Conservation (phyloP, 2,888 invertebrate species). For the Endomychus coccineus region DNA sequence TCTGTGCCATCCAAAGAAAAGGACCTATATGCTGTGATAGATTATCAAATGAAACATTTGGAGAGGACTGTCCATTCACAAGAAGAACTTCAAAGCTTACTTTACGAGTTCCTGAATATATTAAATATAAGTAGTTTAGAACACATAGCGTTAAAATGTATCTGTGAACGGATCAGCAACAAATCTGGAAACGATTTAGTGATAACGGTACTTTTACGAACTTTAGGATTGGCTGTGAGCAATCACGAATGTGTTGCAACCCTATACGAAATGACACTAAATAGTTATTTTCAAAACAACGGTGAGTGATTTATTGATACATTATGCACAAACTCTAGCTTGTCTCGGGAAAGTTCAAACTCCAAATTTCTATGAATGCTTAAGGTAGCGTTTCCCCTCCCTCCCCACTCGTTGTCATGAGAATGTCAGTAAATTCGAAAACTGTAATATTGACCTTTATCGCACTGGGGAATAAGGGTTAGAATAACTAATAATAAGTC, state of each 20-base stretch:
- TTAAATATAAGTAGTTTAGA: constrained; percentile 38
- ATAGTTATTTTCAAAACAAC: constrained; percentile 49
- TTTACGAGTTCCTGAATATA: constrained; percentile 46
- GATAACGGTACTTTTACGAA: constrained; percentile 45
- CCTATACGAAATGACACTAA: constrained; percentile 48
- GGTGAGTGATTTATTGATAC: constrained; percentile 36
- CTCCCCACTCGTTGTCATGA: too few relatives aligned
- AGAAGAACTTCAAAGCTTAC: constrained; percentile 46
- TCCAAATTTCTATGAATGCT: too few relatives aligned
- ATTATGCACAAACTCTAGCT: too few relatives aligned
- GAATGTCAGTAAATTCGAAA: too few relatives aligned
- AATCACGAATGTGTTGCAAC: constrained; percentile 46
- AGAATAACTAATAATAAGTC: too few relatives aligned
- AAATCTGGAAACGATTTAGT: constrained; percentile 46
- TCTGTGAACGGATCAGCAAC: constrained; percentile 45
- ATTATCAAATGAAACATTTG: constrained; percentile 48
- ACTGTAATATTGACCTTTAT: too few relatives aligned
- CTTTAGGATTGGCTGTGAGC: constrained; percentile 43
- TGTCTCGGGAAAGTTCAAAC: too few relatives aligned
- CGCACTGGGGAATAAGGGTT: too few relatives aligned
- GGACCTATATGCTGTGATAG: constrained; percentile 45
- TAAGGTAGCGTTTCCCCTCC: too few relatives aligned
- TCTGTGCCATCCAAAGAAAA: constrained; percentile 45
- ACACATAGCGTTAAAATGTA: constrained; percentile 34
- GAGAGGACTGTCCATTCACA: constrained; percentile 44